Evolutionary conservation across 2,888 invertebrate species (phyloP).

Genomic region (Schizotus pectinicornis): DNA sequence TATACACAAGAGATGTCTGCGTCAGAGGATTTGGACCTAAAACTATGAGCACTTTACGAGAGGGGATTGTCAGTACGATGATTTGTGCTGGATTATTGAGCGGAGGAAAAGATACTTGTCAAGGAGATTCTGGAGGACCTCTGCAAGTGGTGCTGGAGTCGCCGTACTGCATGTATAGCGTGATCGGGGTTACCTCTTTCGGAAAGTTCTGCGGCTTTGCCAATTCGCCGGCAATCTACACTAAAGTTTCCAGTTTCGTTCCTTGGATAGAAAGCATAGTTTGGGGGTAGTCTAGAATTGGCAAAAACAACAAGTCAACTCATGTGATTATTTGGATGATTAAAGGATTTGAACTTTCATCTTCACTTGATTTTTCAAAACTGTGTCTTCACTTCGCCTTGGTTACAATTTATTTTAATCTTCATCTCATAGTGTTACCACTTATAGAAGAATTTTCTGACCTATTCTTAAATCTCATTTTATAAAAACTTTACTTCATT

Average conservation of each 20-base stretch:
- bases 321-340: neutral
- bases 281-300: constrained; percentile 46
- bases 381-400: too few species aligned
- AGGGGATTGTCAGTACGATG: constrained; percentile 3
- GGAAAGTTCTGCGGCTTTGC: constrained; percentile 55
- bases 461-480: too few species aligned
- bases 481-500: too few species aligned
- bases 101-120: constrained; percentile 34
- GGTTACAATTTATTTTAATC: too few species aligned
- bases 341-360: neutral
- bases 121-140: constrained; percentile 39
- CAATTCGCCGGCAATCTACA: constrained; percentile 58
- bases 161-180: constrained; percentile 57
- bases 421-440: too few species aligned
- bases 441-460: too few species aligned
- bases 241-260: constrained; percentile 56
- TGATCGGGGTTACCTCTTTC: constrained; percentile 59
- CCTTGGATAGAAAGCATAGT: constrained; percentile 59
- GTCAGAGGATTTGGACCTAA: too few species aligned
- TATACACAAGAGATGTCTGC: neutral
- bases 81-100: constrained; percentile 30
- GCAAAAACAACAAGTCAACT: neutral
- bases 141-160: constrained; percentile 30
- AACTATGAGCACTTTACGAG: neutral
- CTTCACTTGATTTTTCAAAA: too few species aligned